Percentiles rank a stretch among this genome's conserved stretches.
phyloP scores from a whole-genome alignment of 2,888 invertebrate species.

The Melinaea menophilus region DNA sequence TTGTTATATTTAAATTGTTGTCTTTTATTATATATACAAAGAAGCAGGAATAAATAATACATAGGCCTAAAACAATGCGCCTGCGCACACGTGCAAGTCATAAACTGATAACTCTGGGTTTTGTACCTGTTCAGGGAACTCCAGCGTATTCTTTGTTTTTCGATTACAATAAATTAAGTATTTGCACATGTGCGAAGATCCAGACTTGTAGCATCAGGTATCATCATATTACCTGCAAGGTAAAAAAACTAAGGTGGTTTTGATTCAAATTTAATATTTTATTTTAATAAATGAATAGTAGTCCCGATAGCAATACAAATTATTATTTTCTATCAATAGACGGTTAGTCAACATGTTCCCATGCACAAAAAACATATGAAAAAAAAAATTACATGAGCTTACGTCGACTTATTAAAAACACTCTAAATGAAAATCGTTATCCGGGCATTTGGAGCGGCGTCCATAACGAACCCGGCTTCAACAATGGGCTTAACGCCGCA shows the following conservation, averaged over 20 bases:
- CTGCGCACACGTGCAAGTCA: slow-evolving; percentile 62
- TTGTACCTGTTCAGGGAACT: slow-evolving; percentile 56
- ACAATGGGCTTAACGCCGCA: slow-evolving; percentile 77
- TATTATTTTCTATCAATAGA: not conserved
- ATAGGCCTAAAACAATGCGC: slow-evolving; percentile 40
- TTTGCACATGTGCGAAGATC: slow-evolving; percentile 56
- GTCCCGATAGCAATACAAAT: not conserved
- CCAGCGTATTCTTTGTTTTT: slow-evolving; percentile 44
- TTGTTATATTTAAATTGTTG: no score
- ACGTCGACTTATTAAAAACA: slow-evolving; percentile 74
- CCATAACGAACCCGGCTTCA: slow-evolving; percentile 74
- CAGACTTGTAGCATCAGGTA: slow-evolving; percentile 31
- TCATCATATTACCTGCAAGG: no score
- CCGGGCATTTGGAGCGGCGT: slow-evolving; percentile 71
- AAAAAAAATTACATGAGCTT: slow-evolving; percentile 54
- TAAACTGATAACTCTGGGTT: slow-evolving; percentile 48
- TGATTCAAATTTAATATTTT: no score
- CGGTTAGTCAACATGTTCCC: slow-evolving; percentile 3
- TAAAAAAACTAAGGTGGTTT: no score
- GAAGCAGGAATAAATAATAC: slow-evolving; percentile 1
- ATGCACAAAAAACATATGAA: slow-evolving; percentile 6
- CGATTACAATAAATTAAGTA: slow-evolving; percentile 44
- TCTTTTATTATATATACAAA: not conserved
- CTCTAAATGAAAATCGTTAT: slow-evolving; percentile 77
- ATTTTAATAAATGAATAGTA: not conserved